These are phyloP conservation scores for Anoncus sp. DNA, from an alignment of 2,888 invertebrate species.

Conservation along the genomic window DNA sequence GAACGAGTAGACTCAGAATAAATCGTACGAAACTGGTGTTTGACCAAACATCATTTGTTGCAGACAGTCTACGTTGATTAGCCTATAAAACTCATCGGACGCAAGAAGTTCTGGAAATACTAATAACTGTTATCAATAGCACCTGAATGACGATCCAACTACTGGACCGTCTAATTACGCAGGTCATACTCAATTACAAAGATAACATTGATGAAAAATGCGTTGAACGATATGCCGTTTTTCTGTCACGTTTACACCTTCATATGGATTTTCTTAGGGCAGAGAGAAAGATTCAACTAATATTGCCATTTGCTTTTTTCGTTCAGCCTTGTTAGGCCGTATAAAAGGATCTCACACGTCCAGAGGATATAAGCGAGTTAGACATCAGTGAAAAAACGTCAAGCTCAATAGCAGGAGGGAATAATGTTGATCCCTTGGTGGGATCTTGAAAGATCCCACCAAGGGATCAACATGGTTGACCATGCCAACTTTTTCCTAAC, in stretches of 20 bases:
- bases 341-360: constrained; percentile 25
- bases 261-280: no score
- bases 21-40: neutral
- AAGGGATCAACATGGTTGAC: neutral
- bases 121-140: neutral
- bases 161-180: neutral
- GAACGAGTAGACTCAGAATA: neutral
- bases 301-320: neutral
- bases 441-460: neutral
- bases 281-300: constrained; percentile 1
- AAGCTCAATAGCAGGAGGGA: constrained; percentile 11
- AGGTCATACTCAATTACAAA: neutral
- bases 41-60: neutral
- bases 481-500: neutral
- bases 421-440: constrained; percentile 22
- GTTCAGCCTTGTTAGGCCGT: constrained; percentile 27
- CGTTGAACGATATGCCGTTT: neutral
- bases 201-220: neutral
- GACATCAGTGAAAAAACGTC: neutral
- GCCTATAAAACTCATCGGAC: neutral
- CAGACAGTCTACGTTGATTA: no score
- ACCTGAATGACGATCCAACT: neutral
- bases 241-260: neutral
- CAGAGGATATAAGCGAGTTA: neutral
- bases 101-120: neutral